A percentile compares a stretch with the other conserved stretches of the same genome.
These are phyloP conservation scores for Gopherus flavomarginatus DNA, from an alignment of 2,113 vertebrate species.

Conservation along the genomic window DNA sequence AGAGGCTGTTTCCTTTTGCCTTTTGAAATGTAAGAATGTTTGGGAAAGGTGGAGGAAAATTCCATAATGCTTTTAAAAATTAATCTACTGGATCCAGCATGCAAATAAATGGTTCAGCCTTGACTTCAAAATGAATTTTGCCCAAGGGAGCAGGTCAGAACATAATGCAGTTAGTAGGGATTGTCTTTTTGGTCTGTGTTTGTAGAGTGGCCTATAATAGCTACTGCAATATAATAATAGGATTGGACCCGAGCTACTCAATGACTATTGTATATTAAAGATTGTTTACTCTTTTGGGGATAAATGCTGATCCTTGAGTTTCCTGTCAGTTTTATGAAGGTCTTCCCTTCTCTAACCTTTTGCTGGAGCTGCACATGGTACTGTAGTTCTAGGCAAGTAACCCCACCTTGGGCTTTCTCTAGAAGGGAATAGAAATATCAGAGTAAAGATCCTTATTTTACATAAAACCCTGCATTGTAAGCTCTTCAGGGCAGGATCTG, in stretches of 20 bases:
- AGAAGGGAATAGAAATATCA: background rate
- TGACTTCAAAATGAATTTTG: background rate
- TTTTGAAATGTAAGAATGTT: background rate
- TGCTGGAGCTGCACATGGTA: background rate
- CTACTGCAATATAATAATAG: background rate
- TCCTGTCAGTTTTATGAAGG: background rate
- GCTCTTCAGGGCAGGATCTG: background rate
- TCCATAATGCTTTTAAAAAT: accelerated
- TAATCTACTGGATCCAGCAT: background rate
- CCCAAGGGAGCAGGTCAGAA: background rate
- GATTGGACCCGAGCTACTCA: too few relatives aligned
- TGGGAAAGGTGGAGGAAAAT: background rate
- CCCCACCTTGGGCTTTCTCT: background rate
- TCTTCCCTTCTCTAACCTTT: background rate
- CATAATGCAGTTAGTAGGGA: background rate
- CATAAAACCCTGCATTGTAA: background rate
- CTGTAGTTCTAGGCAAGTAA: background rate
- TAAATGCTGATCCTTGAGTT: background rate
- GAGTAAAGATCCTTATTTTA: background rate
- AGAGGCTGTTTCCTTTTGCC: background rate
- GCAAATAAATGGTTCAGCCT: background rate
- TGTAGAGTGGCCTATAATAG: background rate
- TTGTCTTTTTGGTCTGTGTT: background rate
- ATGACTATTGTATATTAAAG: too few relatives aligned
- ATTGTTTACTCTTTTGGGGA: background rate